Evolutionary conservation across 2,113 vertebrate species (phyloP).

Genomic region (Syngnathus floridae): DNA sequence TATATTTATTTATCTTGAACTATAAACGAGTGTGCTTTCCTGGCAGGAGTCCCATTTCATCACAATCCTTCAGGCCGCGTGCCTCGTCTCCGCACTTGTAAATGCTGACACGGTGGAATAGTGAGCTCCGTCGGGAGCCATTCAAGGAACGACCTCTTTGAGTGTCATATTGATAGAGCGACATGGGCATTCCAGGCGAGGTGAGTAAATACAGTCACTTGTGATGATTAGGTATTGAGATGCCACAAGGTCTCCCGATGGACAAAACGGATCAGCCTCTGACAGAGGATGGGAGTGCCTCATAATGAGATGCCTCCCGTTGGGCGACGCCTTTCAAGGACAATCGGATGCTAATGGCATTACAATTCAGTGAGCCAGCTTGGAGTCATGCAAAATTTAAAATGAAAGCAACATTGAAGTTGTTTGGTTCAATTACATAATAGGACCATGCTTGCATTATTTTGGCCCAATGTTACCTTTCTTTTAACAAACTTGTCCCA

Average conservation of each 20-base stretch:
- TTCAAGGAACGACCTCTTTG: neutral
- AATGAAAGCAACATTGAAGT: neutral
- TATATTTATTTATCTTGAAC: constrained; percentile 10
- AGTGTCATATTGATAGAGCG: neutral
- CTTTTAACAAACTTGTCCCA: constrained; percentile 98
- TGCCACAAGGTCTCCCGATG: neutral
- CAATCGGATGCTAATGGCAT: neutral
- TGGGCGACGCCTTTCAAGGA: neutral
- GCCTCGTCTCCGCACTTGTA: neutral
- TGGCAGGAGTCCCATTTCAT: neutral
- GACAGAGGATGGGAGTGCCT: neutral
- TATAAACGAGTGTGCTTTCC: neutral
- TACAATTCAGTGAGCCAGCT: neutral
- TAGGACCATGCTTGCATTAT: neutral
- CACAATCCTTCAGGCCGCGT: neutral
- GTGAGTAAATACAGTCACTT: neutral
- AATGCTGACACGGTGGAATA: neutral
- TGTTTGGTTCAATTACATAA: neutral
- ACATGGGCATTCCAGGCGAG: neutral
- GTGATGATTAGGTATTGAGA: neutral
- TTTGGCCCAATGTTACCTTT: constrained; percentile 59
- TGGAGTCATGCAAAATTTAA: neutral
- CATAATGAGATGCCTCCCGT: neutral
- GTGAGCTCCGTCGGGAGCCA: neutral
- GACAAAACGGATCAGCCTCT: neutral